Conservation (phyloP, 2,113 vertebrate species). For the Misgurnus anguillicaudatus region DNA sequence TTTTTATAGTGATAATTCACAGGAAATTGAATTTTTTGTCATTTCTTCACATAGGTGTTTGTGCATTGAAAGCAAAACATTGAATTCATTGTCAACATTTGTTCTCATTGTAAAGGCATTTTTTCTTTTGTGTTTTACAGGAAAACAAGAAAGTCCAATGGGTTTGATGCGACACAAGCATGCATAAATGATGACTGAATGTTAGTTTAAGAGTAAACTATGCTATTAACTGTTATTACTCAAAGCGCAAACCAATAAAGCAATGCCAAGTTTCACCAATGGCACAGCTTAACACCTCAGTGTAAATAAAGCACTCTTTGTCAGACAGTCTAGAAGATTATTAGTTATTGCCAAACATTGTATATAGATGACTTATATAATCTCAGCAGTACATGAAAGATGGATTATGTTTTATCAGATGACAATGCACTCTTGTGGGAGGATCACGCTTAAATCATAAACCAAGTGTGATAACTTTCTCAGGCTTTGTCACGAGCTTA, state of each 20-base stretch:
- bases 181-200: no score
- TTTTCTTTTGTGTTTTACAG: no score
- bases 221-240: background rate
- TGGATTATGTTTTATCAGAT: background rate
- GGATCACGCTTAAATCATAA: background rate
- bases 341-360: background rate
- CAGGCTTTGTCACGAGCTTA: background rate
- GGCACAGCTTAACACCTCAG: conserved; percentile 1
- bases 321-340: background rate
- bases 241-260: background rate
- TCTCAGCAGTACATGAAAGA: background rate
- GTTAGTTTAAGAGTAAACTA: no score
- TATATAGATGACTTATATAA: background rate
- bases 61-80: no score
- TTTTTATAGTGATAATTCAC: background rate
- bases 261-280: conserved; percentile 1
- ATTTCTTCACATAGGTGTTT: no score
- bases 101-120: no score
- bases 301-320: conserved; percentile 21
- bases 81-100: no score
- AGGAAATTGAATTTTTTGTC: no score
- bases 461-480: background rate
- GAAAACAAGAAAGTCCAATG: no score
- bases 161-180: no score
- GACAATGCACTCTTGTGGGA: background rate